phyloP scores from a whole-genome alignment of 2,797 vertebrate species.

The Mormyrops boulengeri region DNA sequence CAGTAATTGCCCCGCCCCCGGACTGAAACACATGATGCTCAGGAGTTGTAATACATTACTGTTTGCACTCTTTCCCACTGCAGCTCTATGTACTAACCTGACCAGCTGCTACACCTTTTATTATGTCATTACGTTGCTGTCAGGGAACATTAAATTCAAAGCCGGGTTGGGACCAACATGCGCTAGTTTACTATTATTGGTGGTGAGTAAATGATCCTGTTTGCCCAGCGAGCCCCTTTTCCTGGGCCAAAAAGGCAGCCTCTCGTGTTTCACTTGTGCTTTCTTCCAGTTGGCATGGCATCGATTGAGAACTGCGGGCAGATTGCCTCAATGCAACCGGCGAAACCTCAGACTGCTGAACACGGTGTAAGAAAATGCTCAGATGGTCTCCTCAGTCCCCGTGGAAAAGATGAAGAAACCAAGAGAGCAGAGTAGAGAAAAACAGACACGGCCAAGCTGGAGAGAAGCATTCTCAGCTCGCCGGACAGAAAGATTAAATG shows the following conservation, averaged over 20 bases:
- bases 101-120: background rate
- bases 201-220: background rate
- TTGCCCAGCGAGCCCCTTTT: background rate
- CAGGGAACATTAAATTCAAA: background rate
- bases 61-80: background rate
- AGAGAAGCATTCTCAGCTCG: background rate
- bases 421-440: background rate
- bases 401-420: background rate
- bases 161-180: background rate
- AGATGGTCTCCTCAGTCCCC: background rate
- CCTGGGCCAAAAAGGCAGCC: background rate
- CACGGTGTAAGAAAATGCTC: background rate
- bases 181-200: constrained; percentile 7
- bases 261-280: background rate
- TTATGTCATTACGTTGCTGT: constrained; percentile 1
- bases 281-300: background rate
- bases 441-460: background rate
- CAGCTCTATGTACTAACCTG: background rate
- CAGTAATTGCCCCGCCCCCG: background rate
- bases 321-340: background rate
- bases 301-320: background rate
- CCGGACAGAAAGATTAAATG: background rate
- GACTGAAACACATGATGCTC: background rate
- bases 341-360: background rate
- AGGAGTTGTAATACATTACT: background rate